Evolutionary conservation across 2,113 vertebrate species (phyloP), one percentile per base, ranked within the genome.

Genomic region (Forbesichthys agassizii): DNA sequence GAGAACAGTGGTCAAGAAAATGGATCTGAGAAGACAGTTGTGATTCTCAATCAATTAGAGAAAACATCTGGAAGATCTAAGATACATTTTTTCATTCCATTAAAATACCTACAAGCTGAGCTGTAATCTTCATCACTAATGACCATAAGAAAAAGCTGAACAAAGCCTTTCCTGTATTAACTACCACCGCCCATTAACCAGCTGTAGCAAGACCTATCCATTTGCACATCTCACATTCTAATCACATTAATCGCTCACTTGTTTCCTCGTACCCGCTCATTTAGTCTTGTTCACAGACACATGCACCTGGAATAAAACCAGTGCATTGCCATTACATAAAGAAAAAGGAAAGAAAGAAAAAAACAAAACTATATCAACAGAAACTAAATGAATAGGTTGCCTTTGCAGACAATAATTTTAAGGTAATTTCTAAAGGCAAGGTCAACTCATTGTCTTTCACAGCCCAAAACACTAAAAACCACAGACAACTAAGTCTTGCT

Each of bases 401-500:
- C 36, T 6, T 42, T 4, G 36, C 36, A 42, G 7, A 27, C 27
- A 42, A 42, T 42, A 5, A 42, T 8, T 42, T 4, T 6, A 6
- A 27, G 20, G 20, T 42, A 42, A 42, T 42, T 42, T 42, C 0
- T 42, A 20, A 42, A 42, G 36, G 36, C 36, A 42, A 42, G 36
- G 36, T 42, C 36, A 42, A 42, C 36, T 42, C 5, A 42, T 6
- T 42, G 36, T 42, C 27, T 27, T 27, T 42, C 7, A 42, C 36
- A 42, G 36, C 36, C 36, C 53, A 33, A 20, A 66, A 65, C 56
- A 68, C 3, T 27, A 27, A 13, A 60, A 51, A 68, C 51, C 51
- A 14, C 62, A 10, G 49, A 65, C 46, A n/a, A 53, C 48, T 3
- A 27, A 56, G 18, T 66, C 48, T 76, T 46, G 33, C 73, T 73